Percentiles rank a stretch among this genome's conserved stretches.
These are phyloP conservation scores for Lates calcarifer DNA, from an alignment of 2,113 vertebrate species.

Conservation along the genomic window DNA sequence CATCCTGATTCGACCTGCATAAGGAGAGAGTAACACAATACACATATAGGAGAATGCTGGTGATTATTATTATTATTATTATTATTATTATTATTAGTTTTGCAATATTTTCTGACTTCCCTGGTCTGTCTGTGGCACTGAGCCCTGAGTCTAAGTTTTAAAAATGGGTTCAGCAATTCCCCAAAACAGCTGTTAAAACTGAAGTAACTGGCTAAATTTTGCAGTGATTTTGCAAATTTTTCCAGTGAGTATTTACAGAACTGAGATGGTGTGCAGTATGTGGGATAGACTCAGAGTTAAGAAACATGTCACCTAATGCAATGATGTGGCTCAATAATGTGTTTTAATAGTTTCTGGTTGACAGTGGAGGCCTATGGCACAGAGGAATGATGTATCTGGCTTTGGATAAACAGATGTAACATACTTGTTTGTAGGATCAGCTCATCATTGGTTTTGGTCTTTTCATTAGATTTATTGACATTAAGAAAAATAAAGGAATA, in stretches of 20 bases:
- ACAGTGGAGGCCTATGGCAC: neutral
- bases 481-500: neutral
- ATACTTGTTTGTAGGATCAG: too few species aligned
- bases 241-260: neutral
- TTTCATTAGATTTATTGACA: neutral
- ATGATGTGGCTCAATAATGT: neutral
- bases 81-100: too few species aligned
- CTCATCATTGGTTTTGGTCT: too few species aligned
- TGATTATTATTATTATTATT: too few species aligned
- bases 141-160: neutral
- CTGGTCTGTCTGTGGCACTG: neutral
- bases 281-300: neutral
- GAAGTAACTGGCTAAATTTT: too few species aligned
- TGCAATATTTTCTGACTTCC: neutral
- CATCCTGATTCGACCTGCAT: conserved; percentile 91
- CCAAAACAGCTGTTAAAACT: neutral
- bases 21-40: conserved; percentile 2
- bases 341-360: neutral
- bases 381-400: too few species aligned
- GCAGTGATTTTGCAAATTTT: too few species aligned
- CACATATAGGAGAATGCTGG: neutral
- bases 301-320: neutral
- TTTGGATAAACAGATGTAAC: neutral
- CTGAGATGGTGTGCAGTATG: neutral
- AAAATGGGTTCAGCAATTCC: neutral